Evolutionary conservation across 2,113 vertebrate genomes (phyloP), one percentile per base, ranked within the genome.

Genomic region (Rhinichthys klamathensis): DNA sequence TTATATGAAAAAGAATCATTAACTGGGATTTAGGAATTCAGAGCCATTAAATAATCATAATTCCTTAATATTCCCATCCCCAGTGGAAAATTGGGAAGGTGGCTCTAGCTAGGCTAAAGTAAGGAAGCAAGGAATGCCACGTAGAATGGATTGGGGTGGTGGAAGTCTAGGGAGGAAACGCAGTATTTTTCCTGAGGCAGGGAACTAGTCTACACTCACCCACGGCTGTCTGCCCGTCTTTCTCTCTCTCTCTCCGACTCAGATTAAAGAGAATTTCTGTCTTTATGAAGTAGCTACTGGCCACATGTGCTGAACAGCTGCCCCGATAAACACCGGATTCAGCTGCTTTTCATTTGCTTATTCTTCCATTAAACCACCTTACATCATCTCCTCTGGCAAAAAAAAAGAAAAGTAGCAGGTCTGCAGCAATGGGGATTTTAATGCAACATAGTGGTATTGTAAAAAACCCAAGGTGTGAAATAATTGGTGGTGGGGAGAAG

Each of bases 301-400:
- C 80, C 84, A 80, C 80, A 88, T 85, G 56, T 88, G 84, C 87
- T 69, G 56, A 73, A 85, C 87, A 88, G 74, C 87, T 88, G 87
- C 83, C 60, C 51, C 65, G 13, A 80, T 83, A 88, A 88, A 83
- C 74, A 85, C 74, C 63, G 74, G 67, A 83, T 83, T 79, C 84
- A 75, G 80, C 58, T 74, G 84, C 35, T 85, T 83, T 70, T 83
- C 49, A 44, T 82, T 82, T 32, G 21, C 27, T 35, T 56, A 87
- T 85, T 80, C 76, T 75, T 82, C 56, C 60, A 84, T 82, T 54
- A 88, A 87, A 61, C 25, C 61, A 72, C 41, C 78, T 82, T 75
- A 82, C 82, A 76, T 87, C 86, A 70, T 85, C 86, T 60, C 70
- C 21, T 74, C 67, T 41, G 30, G 70, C 38, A 58, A 25, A 38